Percentiles rank a stretch among this genome's conserved stretches.
Evolutionary conservation across 2,113 vertebrate genomes (phyloP).

Genomic region (Zosterops borbonicus): DNA sequence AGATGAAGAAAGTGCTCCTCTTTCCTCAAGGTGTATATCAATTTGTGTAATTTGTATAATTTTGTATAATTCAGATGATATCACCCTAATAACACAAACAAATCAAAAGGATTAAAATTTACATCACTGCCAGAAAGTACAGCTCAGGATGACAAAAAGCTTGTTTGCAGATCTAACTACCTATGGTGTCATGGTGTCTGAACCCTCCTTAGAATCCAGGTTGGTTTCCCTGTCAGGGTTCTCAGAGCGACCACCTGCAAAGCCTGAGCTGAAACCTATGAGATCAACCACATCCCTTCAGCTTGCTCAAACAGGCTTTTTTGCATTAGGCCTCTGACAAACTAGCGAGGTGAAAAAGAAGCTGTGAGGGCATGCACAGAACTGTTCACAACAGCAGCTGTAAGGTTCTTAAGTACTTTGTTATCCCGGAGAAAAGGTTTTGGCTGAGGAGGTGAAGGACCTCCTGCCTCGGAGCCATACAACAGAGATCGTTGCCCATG

Average conservation of each 20-base stretch:
- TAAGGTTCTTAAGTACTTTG: neutral
- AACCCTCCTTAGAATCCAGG: neutral
- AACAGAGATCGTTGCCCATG: neutral
- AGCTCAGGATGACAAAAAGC: neutral
- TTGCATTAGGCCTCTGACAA: neutral
- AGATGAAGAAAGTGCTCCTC: neutral
- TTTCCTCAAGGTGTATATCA: neutral
- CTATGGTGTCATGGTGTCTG: neutral
- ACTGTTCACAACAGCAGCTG: neutral
- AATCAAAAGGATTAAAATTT: neutral
- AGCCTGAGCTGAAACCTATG: neutral
- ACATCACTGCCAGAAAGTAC: neutral
- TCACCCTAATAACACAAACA: neutral
- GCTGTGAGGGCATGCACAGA: neutral
- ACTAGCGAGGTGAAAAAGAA: rapidly evolving
- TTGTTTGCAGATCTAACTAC: neutral
- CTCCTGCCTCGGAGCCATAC: neutral
- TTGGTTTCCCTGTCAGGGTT: neutral
- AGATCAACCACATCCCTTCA: neutral
- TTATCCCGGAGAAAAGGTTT: neutral
- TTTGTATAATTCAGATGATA: neutral
- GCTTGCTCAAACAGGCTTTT: neutral
- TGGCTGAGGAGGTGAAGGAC: neutral
- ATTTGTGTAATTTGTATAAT: neutral
- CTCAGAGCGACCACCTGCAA: neutral